A percentile compares a stretch with the other conserved stretches of the same genome.
Evolutionary conservation across 2,113 vertebrate genomes (phyloP).

Genomic region (Menura novaehollandiae): DNA sequence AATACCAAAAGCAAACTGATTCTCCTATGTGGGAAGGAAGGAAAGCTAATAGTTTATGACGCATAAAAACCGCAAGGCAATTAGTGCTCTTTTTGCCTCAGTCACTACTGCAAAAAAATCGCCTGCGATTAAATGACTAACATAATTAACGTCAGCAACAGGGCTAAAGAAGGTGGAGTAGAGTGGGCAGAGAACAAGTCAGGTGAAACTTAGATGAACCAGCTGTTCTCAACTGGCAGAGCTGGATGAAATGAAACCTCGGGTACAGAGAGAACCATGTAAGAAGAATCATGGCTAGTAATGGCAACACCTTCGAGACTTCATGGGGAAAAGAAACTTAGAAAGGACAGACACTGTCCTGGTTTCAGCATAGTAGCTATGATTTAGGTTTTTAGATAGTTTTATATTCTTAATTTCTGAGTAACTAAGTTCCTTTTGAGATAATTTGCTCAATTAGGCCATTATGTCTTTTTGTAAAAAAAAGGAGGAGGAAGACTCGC

Average conservation of each 20-base stretch:
- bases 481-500: background rate
- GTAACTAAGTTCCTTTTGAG: background rate
- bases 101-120: background rate
- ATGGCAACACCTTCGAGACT: background rate
- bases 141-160: background rate
- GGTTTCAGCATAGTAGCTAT: background rate
- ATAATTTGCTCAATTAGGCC: background rate
- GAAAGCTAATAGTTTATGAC: background rate
- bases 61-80: background rate
- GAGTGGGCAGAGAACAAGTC: background rate
- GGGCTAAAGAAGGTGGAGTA: background rate
- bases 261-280: background rate
- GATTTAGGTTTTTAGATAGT: background rate
- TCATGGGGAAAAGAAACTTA: background rate
- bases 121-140: slow-evolving; percentile 5
- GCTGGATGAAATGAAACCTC: background rate
- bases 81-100: background rate
- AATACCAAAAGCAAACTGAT: background rate
- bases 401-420: background rate
- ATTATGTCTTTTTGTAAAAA: background rate
- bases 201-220: background rate
- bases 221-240: background rate
- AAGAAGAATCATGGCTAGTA: background rate
- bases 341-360: background rate
- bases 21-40: background rate